Base-by-base conservation (phyloP, 2,113 vertebrate genomes). In the Excalfactoria chinensis region DNA sequence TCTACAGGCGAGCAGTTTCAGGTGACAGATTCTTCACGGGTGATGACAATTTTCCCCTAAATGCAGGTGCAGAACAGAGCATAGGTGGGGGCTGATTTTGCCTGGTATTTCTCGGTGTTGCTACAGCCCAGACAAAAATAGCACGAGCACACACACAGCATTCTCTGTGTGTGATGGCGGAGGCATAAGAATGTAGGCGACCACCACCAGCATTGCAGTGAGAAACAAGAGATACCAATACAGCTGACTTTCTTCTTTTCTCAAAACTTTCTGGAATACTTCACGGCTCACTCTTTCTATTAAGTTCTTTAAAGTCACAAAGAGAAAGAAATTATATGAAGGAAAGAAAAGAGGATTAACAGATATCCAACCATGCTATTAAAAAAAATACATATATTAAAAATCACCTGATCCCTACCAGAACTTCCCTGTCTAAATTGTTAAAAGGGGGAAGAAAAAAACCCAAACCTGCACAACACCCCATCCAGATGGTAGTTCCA, bases 371-470 rank as follows among this genome's bases (percentile, higher is more conserved):
- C 70, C 48, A 84, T 18, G 6, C 5, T 76, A 62, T 87, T 46
- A 41, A 35, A n/a, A 81, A 89, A 77, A 74, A 76, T n/a, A n/a
- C 34, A 9, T 49, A 69, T 15, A 59, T n/a, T 70, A 78, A 60
- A 77, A 72, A 91, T 73, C 70, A 89, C 86, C 66, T 91, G 86
- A 88, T 96, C 70, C 46, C 40, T 81, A 91, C 48, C 62, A 94
- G 92, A 95, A 95, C 71, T 90, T 92, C 72, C 81, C 56, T 59
- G 83, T 93, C 75, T 93, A 86, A 93, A 96, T 85, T 92, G 77
- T 90, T 92, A 84, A 87, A 90, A 23, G n/a, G 17, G 12, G 13
- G 56, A 32, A 17, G 10, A 15, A 9, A 56, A 60, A 11, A 56
- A 37, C 37, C 37, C 37, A 37, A 60, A 10, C 58, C 64, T 82